Evolutionary conservation across 2,797 vertebrate species (phyloP).

Genomic region (Trematomus bernacchii): DNA sequence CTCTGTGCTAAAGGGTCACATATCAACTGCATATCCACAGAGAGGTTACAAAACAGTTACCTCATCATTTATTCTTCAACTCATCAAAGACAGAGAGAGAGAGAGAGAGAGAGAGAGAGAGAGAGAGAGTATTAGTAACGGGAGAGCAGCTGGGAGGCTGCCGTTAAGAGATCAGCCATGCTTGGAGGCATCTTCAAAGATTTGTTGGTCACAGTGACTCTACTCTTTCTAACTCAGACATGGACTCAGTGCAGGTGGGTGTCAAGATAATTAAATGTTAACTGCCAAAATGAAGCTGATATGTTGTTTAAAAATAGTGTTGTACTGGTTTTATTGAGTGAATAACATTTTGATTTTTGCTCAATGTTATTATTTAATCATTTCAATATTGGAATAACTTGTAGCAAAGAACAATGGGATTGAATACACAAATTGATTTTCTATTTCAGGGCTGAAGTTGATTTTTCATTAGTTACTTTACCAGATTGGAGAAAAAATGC

Average conservation of each 20-base stretch:
- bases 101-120: constrained; percentile 30
- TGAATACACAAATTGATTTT: not conserved
- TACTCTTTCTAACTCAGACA: constrained; percentile 66
- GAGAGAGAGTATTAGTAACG: constrained; percentile 51
- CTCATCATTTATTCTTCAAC: constrained; percentile 50
- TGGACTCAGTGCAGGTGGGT: constrained; percentile 71
- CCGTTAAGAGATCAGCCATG: constrained; percentile 69
- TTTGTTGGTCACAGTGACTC: constrained; percentile 61
- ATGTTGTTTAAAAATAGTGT: constrained; percentile 2
- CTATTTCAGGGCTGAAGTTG: constrained; percentile 66
- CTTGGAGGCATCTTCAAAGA: constrained; percentile 45
- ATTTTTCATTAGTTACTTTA: constrained; percentile 67
- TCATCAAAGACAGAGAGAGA: constrained; percentile 44
- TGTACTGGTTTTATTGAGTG: not conserved
- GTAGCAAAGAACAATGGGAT: not conserved
- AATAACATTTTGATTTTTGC: not conserved
- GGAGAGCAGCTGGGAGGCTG: constrained; percentile 51
- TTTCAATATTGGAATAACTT: not conserved
- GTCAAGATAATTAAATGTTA: constrained; percentile 25
- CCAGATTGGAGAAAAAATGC: constrained; percentile 73
- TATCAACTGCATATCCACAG: constrained; percentile 20
- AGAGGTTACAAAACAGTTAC: constrained; percentile 18
- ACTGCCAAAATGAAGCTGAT: not conserved
- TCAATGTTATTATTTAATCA: not conserved
- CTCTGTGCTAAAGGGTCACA: constrained; percentile 21